Evolutionary conservation across 2,888 invertebrate species (phyloP).

Genomic region (Tenthredo mesomela): DNA sequence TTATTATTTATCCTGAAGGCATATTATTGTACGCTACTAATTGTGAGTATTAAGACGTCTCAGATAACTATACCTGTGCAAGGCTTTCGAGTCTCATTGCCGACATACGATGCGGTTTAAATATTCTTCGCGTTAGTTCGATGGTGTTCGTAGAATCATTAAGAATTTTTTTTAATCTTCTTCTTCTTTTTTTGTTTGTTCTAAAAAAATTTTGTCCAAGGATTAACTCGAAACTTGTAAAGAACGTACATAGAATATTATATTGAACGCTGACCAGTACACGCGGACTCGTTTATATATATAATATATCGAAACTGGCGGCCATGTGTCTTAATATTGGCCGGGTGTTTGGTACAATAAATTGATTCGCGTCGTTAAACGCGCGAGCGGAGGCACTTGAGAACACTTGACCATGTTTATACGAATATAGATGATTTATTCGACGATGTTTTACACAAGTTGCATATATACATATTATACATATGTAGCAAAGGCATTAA

Average conservation of each 20-base stretch:
- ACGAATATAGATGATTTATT: constrained; percentile 43
- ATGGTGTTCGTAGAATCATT: background rate
- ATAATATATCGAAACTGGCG: constrained; percentile 11
- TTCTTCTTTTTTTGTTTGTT: no score
- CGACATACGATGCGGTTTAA: background rate
- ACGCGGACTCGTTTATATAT: background rate
- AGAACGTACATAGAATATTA: background rate
- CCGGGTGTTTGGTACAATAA: background rate
- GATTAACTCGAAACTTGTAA: background rate
- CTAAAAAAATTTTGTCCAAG: background rate
- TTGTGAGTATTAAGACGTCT: background rate
- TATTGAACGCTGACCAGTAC: background rate
- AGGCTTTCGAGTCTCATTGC: background rate
- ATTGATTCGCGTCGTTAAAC: constrained; percentile 43
- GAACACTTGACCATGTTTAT: constrained; percentile 49
- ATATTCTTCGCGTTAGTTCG: background rate
- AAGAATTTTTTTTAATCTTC: background rate
- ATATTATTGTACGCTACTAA: background rate
- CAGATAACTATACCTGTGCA: background rate
- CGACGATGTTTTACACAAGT: constrained; percentile 18
- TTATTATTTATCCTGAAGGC: background rate
- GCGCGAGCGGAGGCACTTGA: constrained; percentile 5
- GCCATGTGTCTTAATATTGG: constrained; percentile 18
- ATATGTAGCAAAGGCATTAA: background rate
- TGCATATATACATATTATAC: background rate